Conservation (phyloP, 1,140 invertebrate species). For the Maniola jurtina region DNA sequence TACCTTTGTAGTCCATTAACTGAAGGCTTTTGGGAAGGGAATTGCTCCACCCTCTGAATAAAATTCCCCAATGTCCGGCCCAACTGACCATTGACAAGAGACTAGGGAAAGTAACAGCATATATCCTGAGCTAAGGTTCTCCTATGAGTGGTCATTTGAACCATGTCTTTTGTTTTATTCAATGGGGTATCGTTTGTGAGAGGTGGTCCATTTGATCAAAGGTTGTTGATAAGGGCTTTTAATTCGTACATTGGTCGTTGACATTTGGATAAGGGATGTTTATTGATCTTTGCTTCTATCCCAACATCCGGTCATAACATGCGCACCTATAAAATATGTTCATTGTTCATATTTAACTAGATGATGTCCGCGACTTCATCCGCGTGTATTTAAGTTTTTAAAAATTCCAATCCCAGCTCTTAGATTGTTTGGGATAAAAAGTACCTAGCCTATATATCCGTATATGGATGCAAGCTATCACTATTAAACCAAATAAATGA, state of each 20-base stretch:
- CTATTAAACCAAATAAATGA: too few relatives aligned
- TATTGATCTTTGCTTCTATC: slow-evolving; percentile 43
- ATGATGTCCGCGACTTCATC: too few relatives aligned
- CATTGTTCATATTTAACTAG: too few relatives aligned
- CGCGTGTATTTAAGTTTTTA: too few relatives aligned
- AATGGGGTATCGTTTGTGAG: slow-evolving; percentile 46
- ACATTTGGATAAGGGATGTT: slow-evolving; percentile 49
- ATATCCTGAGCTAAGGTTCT: slow-evolving; percentile 7
- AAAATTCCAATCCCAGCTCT: too few relatives aligned
- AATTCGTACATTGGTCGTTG: slow-evolving; percentile 48
- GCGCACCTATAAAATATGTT: too few relatives aligned
- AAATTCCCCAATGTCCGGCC: slow-evolving; percentile 61
- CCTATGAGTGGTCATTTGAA: slow-evolving; percentile 33
- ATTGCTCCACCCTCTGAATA: slow-evolving; percentile 52
- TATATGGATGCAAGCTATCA: too few relatives aligned
- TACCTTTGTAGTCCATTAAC: slow-evolving; percentile 61
- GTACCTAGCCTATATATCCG: too few relatives aligned
- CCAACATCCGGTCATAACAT: slow-evolving; percentile 23
- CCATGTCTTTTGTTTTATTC: slow-evolving; percentile 67
- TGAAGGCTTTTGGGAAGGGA: slow-evolving; percentile 46
- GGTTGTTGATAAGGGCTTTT: slow-evolving; percentile 67
- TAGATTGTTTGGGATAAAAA: too few relatives aligned
- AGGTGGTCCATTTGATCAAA: slow-evolving; percentile 70
- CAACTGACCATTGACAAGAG: slow-evolving; percentile 28
- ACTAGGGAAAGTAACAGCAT: background rate